Evolutionary conservation across 2,888 invertebrate genomes (phyloP), one percentile per base, ranked within the genome.

Genomic region (Phortica magna): DNA sequence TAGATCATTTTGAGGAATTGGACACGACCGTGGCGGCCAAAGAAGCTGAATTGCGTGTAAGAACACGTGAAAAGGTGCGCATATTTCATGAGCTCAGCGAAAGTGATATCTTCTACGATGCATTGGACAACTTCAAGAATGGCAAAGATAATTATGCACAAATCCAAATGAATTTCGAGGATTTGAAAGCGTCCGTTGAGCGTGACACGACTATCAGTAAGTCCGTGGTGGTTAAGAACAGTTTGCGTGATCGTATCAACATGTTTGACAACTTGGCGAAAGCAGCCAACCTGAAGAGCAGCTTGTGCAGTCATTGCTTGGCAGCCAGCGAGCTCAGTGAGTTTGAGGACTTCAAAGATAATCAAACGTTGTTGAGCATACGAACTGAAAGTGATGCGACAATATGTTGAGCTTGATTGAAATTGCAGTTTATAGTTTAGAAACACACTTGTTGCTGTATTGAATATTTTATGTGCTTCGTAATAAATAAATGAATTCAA

Each of bases 1-100:
- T 71, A 53, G 31, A 31, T 31, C 42, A 53, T n/a, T 71, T 71
- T n/a, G 70, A 71, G n/a, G 7, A 22, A 2, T 12, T 71, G 2
- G 55, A 71, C 41, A 17, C 14, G 14, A 31, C 31, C 31, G 31
- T 48, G 10, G 14, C 48, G 5, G 48, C 9, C 7, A 48, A 14
- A 12, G 9, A 48, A 48, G 9, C 9, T 48, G 48, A 14, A 48
- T 48, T 14, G 9, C 10, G 14, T 48, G 48, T 9, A 48, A 14
- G 7, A 48, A 48, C 14, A 48, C 48, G 48, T 14, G 14, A 48
- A 5, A 14, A 48, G 2, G 2, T 48, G 7, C 17, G 9, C n/a
- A 17, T 14, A 5, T 59, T 59, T 7, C n/a, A 59, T 7, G 14
- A 70, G 31, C 31, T 70, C 1, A 70, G 19, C 2, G n/a, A 71